phyloP scores from a whole-genome alignment of 2,797 vertebrate genomes.

The Botia almorhae region DNA sequence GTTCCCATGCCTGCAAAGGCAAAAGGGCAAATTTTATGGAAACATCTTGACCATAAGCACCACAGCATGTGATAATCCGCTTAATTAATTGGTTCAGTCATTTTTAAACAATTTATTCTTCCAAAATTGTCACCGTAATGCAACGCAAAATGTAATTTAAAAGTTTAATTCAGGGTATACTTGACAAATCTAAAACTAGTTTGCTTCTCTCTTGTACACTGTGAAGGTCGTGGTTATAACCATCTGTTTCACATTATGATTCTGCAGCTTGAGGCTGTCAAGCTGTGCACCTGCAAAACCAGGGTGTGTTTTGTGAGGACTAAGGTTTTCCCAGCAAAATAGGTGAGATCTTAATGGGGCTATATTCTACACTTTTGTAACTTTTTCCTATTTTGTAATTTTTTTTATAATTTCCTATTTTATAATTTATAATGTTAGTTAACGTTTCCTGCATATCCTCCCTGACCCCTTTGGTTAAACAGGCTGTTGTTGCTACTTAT shows the following conservation, averaged over 20 bases:
- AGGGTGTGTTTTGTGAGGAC: background rate
- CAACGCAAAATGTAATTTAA: background rate
- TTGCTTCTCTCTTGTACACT: background rate
- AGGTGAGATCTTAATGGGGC: background rate
- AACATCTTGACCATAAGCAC: background rate
- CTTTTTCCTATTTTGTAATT: too few species aligned
- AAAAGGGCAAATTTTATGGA: background rate
- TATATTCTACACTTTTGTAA: background rate
- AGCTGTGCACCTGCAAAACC: slow-evolving; percentile 25
- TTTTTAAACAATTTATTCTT: background rate
- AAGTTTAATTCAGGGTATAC: background rate
- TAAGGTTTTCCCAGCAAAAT: background rate
- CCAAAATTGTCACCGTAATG: background rate
- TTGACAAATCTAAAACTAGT: slow-evolving; percentile 3
- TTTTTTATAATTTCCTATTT: too few species aligned
- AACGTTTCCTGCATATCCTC: background rate
- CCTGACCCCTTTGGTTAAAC: background rate
- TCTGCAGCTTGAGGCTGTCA: slow-evolving; percentile 1
- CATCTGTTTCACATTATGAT: slow-evolving; percentile 20
- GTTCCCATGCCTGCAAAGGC: slow-evolving; percentile 89
- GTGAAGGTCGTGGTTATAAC: slow-evolving; percentile 23
- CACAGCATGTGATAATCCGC: background rate
- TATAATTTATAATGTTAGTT: background rate
- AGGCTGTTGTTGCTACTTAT: background rate
- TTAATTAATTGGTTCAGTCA: background rate